phyloP scores from a whole-genome alignment of 2,113 vertebrate species.

The Piprites chloris region DNA sequence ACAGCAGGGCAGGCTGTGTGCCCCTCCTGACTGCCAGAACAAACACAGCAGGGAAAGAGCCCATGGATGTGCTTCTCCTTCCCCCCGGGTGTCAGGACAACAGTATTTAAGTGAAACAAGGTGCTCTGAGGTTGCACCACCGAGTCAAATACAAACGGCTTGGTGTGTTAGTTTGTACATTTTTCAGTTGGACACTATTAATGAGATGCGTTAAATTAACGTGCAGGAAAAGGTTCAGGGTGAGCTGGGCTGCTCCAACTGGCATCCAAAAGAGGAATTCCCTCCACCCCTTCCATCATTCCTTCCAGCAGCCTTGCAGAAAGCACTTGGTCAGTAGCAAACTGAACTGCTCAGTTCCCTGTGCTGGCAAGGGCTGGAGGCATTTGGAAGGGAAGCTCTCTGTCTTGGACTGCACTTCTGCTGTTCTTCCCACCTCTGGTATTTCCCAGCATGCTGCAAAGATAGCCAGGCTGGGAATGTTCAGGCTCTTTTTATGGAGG shows the following conservation, averaged over 20 bases:
- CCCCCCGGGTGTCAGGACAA: not conserved
- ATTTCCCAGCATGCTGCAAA: not conserved
- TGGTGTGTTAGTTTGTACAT: fast-evolving
- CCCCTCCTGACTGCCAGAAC: not conserved
- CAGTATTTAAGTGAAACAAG: not conserved
- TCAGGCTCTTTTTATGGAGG: not conserved
- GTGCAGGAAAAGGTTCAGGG: not conserved
- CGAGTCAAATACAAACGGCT: not conserved
- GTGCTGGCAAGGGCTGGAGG: not conserved
- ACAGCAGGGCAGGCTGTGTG: not conserved
- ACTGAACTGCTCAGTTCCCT: not conserved
- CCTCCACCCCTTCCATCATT: not conserved
- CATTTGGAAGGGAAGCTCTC: not conserved
- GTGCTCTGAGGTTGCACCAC: not conserved
- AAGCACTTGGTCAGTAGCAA: not conserved
- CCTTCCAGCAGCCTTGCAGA: not conserved
- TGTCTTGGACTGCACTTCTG: not conserved
- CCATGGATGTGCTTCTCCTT: not conserved
- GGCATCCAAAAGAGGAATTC: not conserved
- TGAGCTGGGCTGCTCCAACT: not conserved
- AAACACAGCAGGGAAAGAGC: not conserved
- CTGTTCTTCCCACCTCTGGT: not conserved
- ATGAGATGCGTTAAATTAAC: not conserved
- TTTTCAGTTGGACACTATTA: not conserved
- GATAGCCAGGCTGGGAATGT: not conserved